Base-by-base conservation (phyloP, 2,113 vertebrate species). In the Dunckerocampus dactyliophorus region DNA sequence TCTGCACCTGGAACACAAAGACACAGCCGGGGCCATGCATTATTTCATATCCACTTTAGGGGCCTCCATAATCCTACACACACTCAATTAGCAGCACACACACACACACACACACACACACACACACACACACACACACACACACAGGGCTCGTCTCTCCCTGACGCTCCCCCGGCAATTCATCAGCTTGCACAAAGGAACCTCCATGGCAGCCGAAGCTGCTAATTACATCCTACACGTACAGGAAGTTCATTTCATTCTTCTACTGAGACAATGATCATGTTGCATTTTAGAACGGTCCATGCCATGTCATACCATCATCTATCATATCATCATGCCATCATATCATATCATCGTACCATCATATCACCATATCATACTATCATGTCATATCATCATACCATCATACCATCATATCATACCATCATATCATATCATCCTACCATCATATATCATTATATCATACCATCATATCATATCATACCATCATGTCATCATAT, bases 1-100 rank as follows among this genome's bases (percentile, higher is more conserved):
- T 89, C 91, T 92, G 90, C 81, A 87, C 87, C 87, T 88, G 85
- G 74, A 85, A 80, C 61, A 56, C 0, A 75, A 61, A 74, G 63
- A 87, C 79, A 73, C 63, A 61, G 65, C 21, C 68, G 74, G 63
- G 77, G 77, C 64, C 75, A 71, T 54, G 72, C 68, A 69, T 82
- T 75, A 85, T 88, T 86, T 80, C 85, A 80, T 56, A 84, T 80
- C 78, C 66, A 71, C 74, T 73, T 84, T 84, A 78, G 81, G 59
- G 72, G 50, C 73, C 77, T 74, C 77, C 72, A 46, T 79, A 52
- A 76, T 70, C 81, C 82, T 81, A 79, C 75, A 79, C 71, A 85
- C 81, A 79, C 76, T 81, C 81, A 87, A 85, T 90, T 83, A 80
- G 61, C 82, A 78, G 37, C 75, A 79, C 71, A 85, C 81, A 79